phyloP scores from a whole-genome alignment of 1,140 invertebrate genomes.

The Drosophila sucinea region DNA sequence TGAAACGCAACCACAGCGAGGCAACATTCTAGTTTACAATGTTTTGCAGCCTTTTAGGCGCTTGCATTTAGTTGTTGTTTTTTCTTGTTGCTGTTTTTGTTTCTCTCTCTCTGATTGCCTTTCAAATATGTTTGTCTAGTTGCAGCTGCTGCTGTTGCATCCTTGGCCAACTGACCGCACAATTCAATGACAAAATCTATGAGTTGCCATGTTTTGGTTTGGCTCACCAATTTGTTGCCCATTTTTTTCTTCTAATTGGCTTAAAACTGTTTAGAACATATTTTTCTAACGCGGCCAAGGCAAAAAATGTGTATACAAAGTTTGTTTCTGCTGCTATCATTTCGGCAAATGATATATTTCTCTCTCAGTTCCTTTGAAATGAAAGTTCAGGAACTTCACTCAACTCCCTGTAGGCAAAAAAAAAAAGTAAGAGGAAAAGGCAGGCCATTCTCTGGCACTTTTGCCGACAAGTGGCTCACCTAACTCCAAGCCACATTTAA shows the following conservation, averaged over 20 bases:
- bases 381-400: background rate
- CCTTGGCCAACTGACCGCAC: constrained; percentile 63
- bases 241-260: constrained; percentile 68
- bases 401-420: background rate
- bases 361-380: background rate
- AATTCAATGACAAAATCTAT: constrained; percentile 72
- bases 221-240: constrained; percentile 19
- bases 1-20: constrained; percentile 46
- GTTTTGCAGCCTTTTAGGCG: constrained; percentile 47
- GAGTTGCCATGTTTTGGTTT: constrained; percentile 52
- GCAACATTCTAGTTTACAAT: constrained; percentile 31
- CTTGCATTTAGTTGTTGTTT: constrained; percentile 13
- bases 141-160: constrained; percentile 26
- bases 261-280: constrained; percentile 58
- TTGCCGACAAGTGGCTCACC: constrained; percentile 20
- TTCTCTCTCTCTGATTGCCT: constrained; percentile 38
- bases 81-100: constrained; percentile 16
- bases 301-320: no score
- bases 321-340: no score
- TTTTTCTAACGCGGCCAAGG: background rate
- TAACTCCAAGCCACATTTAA: constrained; percentile 59
- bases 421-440: background rate
- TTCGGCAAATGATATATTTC: background rate
- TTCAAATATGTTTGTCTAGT: constrained; percentile 61
- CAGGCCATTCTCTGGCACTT: constrained; percentile 18